A percentile compares a stretch with the other conserved stretches of the same genome.
These are phyloP conservation scores for Muscicapa adusta DNA, from an alignment of 2,113 vertebrate genomes.

Conservation along the genomic window DNA sequence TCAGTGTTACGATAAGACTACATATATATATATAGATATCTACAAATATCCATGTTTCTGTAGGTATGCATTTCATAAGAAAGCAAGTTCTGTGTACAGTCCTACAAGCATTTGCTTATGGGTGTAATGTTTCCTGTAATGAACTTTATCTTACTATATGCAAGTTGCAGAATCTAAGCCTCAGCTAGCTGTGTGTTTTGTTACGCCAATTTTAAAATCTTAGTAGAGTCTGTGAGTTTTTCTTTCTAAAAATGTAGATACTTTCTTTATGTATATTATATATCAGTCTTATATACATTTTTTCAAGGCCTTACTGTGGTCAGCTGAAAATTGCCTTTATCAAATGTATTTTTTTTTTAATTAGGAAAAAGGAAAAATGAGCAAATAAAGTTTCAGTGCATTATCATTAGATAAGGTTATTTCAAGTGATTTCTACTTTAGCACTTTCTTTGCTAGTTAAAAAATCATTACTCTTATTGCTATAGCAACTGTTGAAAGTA, in stretches of 20 bases:
- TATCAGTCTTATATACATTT: background rate
- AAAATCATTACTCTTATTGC: constrained; percentile 52
- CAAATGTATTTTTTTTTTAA: background rate
- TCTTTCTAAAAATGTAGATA: background rate
- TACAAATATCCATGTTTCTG: background rate
- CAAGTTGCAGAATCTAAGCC: background rate
- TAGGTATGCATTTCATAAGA: background rate
- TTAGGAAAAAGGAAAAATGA: background rate
- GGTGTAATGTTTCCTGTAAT: background rate
- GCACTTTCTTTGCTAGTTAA: constrained; percentile 23
- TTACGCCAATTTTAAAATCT: background rate
- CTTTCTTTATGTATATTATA: background rate
- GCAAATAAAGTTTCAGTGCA: background rate
- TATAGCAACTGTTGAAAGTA: constrained; percentile 29
- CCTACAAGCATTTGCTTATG: background rate
- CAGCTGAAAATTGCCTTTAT: background rate
- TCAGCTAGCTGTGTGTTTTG: background rate
- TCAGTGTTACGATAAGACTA: background rate
- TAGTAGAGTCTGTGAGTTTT: background rate
- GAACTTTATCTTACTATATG: background rate
- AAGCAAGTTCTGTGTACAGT: background rate
- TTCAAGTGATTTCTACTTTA: constrained; percentile 18
- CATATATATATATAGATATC: background rate
- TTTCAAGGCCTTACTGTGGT: background rate
- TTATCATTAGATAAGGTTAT: background rate